Conservation (phyloP, 2,888 invertebrate species). For the Plagodis pulveraria region DNA sequence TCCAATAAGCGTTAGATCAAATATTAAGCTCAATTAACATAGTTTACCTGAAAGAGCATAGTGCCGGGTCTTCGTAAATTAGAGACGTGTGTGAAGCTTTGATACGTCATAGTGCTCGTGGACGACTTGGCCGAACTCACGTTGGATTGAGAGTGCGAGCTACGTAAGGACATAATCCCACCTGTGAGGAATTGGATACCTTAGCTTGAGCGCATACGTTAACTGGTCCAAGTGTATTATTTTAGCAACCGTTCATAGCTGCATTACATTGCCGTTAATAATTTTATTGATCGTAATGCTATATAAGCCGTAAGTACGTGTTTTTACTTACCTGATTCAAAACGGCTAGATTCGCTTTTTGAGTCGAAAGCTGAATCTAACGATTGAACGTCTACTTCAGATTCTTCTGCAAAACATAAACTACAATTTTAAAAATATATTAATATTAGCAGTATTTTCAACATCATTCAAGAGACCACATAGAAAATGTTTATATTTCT, state of each 20-base stretch:
- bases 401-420: constrained; percentile 46
- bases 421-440: too few relatives aligned
- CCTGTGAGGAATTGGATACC: constrained; percentile 38
- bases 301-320: not conserved
- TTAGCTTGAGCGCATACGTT: constrained; percentile 43
- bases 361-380: constrained; percentile 62
- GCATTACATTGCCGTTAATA: too few relatives aligned
- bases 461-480: too few relatives aligned
- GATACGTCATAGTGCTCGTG: constrained; percentile 59
- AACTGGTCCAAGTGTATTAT: not conserved
- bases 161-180: constrained; percentile 41
- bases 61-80: constrained; percentile 70
- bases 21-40: too few relatives aligned
- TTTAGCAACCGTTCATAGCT: too few relatives aligned
- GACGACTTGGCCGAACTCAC: constrained; percentile 67
- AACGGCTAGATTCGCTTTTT: constrained; percentile 60
- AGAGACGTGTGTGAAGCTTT: constrained; percentile 54
- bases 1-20: too few relatives aligned
- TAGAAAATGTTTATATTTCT: too few relatives aligned
- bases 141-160: constrained; percentile 66
- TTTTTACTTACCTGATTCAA: constrained; percentile 44
- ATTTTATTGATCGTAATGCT: too few relatives aligned
- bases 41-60: constrained; percentile 63
- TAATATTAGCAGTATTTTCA: too few relatives aligned
- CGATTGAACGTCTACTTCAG: constrained; percentile 56